Evolutionary conservation across 2,113 vertebrate genomes (phyloP).

Genomic region (Scartelaos histophorus): DNA sequence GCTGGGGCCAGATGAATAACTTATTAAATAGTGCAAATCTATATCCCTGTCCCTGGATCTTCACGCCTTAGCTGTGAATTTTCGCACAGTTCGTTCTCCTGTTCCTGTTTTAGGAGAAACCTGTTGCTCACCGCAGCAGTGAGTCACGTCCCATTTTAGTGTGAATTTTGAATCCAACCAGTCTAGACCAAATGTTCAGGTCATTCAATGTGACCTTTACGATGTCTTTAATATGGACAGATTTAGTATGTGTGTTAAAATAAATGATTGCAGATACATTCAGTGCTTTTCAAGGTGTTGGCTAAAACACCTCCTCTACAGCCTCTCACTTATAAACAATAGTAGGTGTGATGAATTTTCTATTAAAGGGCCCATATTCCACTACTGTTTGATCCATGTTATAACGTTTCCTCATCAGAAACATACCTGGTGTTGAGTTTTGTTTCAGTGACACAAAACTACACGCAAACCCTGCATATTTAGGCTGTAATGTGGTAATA

Average conservation of each 20-base stretch:
- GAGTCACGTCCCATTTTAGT: constrained; percentile 21
- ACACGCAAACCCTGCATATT: too few relatives aligned
- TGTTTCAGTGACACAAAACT: too few relatives aligned
- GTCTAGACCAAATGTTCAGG: constrained; percentile 26
- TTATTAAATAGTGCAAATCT: constrained; percentile 45
- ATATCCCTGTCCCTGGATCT: constrained; percentile 45
- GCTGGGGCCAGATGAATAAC: constrained; percentile 45
- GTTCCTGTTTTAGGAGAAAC: constrained; percentile 21
- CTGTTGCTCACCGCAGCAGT: constrained; percentile 19
- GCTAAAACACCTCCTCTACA: constrained; percentile 1
- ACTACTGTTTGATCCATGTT: too few relatives aligned
- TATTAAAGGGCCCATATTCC: too few relatives aligned
- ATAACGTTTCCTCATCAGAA: too few relatives aligned
- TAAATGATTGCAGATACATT: background rate
- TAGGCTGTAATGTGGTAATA: too few relatives aligned
- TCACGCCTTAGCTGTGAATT: constrained; percentile 57
- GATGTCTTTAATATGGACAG: background rate
- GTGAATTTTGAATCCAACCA: constrained; percentile 16
- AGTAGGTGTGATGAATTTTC: background rate
- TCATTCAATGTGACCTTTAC: background rate
- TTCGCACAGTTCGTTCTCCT: constrained; percentile 49
- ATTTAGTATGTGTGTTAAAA: constrained; percentile 3
- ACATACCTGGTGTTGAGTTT: too few relatives aligned
- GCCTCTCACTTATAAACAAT: background rate
- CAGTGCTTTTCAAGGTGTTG: background rate